A percentile compares a stretch with the other conserved stretches of the same genome.
Conservation (phyloP, 2,797 vertebrate genomes). For the Allobates femoralis region DNA sequence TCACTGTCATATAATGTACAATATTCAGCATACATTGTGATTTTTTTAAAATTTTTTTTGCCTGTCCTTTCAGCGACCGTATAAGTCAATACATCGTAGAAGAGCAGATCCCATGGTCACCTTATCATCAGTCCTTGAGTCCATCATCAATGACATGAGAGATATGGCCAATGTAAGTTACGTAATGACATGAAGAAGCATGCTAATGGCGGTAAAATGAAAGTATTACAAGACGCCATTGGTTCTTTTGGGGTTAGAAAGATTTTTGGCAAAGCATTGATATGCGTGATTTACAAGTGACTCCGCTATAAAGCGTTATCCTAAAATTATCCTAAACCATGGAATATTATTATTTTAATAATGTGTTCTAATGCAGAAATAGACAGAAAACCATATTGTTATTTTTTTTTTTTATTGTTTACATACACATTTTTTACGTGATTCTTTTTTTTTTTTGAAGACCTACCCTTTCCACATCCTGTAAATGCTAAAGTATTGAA, state of each 20-base stretch:
- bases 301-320: background rate
- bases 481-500: constrained; percentile 97
- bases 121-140: constrained; percentile 93
- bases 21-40: background rate
- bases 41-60: no score
- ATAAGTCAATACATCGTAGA: constrained; percentile 96
- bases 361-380: background rate
- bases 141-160: constrained; percentile 97
- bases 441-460: constrained; percentile 69
- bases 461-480: constrained; percentile 96
- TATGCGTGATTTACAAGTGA: no score
- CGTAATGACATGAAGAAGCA: no score
- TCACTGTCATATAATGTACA: background rate
- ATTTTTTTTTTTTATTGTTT: background rate
- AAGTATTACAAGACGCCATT: no score
- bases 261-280: no score
- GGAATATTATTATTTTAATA: background rate
- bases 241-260: no score
- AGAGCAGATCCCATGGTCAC: constrained; percentile 99
- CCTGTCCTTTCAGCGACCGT: constrained; percentile 83
- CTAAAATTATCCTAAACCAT: background rate
- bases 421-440: background rate
- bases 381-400: background rate
- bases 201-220: no score
- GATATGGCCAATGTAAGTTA: constrained; percentile 90